These are phyloP conservation scores for Enoplosus armatus DNA, from an alignment of 2,797 vertebrate genomes.

Conservation along the genomic window DNA sequence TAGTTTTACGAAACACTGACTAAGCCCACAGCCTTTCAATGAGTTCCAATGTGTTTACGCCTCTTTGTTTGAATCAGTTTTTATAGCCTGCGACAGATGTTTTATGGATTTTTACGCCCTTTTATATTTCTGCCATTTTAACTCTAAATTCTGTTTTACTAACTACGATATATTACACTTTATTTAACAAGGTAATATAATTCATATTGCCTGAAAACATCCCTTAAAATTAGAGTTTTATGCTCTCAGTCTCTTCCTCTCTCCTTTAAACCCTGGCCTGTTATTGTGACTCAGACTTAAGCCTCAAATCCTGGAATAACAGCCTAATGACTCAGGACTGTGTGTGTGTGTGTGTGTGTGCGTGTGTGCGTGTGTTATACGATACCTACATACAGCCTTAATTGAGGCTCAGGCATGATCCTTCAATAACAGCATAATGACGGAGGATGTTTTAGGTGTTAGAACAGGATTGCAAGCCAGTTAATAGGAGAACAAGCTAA, in stretches of 20 bases:
- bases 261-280: conserved; percentile 54
- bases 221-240: conserved; percentile 50
- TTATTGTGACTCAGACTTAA: conserved; percentile 75
- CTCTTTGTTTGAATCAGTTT: conserved; percentile 23
- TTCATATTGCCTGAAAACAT: conserved; percentile 46
- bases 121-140: conserved; percentile 29
- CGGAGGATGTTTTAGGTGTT: conserved; percentile 80
- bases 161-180: conserved; percentile 20
- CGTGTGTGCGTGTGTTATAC: conserved; percentile 49
- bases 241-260: conserved; percentile 45
- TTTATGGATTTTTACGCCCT: conserved; percentile 19
- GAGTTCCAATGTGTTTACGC: conserved; percentile 15
- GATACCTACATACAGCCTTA: conserved; percentile 67
- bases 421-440: conserved; percentile 70
- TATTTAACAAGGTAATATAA: conserved; percentile 38
- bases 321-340: conserved; percentile 68
- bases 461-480: conserved; percentile 63
- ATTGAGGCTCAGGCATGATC: conserved; percentile 67
- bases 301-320: conserved; percentile 77
- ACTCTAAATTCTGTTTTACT: not conserved
- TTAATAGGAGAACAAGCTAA: conserved; percentile 71
- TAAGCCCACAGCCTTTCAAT: conserved; percentile 15
- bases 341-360: conserved; percentile 37
- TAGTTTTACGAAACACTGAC: conserved; percentile 49
- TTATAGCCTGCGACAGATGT: conserved; percentile 35